A percentile compares a stretch with the other conserved stretches of the same genome.
phyloP scores from a whole-genome alignment of 2,113 vertebrate genomes.

The Hystrix brachyura region DNA sequence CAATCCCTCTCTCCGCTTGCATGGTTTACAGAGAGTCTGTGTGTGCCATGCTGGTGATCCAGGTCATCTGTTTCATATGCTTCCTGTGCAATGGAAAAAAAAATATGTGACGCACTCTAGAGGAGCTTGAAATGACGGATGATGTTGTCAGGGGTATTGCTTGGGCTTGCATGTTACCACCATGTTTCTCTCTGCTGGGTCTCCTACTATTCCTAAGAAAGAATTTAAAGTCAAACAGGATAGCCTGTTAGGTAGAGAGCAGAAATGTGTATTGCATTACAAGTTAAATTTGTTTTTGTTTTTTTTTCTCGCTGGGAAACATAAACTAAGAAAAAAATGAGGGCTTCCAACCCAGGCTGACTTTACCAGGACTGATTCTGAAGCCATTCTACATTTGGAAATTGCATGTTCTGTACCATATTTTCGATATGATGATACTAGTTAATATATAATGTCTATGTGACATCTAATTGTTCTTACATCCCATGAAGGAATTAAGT shows the following conservation, averaged over 20 bases:
- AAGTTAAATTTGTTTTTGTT: not conserved
- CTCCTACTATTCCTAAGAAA: not conserved
- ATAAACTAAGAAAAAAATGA: constrained; percentile 4
- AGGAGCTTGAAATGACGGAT: constrained; percentile 73
- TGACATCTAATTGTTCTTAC: constrained; percentile 10
- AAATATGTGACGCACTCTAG: constrained; percentile 20
- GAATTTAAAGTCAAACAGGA: constrained; percentile 36
- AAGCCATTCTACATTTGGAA: not conserved
- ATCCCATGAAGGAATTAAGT: not conserved
- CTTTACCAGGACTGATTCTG: not conserved
- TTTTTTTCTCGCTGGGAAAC: not conserved
- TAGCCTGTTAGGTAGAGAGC: constrained; percentile 6
- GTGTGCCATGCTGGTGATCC: not conserved
- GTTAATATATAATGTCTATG: not conserved
- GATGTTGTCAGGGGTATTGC: constrained; percentile 12
- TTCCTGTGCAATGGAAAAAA: constrained; percentile 51
- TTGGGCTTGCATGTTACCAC: constrained; percentile 46
- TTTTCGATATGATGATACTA: constrained; percentile 18
- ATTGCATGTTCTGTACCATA: not conserved
- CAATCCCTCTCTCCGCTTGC: not conserved
- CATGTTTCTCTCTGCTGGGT: not conserved
- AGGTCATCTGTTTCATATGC: constrained; percentile 68
- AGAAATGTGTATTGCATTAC: not conserved
- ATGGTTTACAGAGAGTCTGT: constrained; percentile 12
- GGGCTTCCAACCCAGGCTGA: not conserved